Evolutionary conservation across 2,113 vertebrate genomes (phyloP).

Genomic region (Orthonyx spaldingii): DNA sequence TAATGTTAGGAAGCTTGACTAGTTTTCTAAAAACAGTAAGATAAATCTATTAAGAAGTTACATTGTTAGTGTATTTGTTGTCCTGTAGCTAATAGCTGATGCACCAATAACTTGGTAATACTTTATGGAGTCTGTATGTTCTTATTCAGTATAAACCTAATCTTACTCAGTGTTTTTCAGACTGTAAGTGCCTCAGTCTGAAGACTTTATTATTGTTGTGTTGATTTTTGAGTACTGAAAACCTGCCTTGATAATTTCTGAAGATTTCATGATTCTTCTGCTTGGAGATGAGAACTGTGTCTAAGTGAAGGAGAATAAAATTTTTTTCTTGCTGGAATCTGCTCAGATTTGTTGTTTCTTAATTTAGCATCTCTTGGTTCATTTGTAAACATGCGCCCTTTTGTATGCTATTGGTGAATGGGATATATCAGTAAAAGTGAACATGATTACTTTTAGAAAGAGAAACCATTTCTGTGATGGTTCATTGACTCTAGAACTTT

Average conservation of each 20-base stretch:
- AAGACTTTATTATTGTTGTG: not conserved
- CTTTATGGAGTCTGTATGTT: not conserved
- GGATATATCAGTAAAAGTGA: not conserved
- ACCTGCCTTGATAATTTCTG: not conserved
- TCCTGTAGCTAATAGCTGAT: not conserved
- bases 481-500: not conserved
- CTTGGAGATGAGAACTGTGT: not conserved
- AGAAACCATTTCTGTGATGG: not conserved
- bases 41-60: not conserved
- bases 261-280: not conserved
- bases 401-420: not conserved
- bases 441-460: not conserved
- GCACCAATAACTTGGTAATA: not conserved
- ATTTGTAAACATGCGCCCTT: not conserved
- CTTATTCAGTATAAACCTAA: fast-evolving
- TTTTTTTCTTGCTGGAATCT: not conserved
- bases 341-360: not conserved
- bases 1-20: not conserved
- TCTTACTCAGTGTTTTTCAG: not conserved
- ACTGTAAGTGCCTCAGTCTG: not conserved
- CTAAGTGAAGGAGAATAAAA: not conserved
- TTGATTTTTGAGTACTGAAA: not conserved
- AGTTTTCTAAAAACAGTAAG: not conserved
- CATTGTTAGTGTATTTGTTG: not conserved
- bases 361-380: not conserved